Base-by-base conservation (phyloP, 2,888 invertebrate genomes). In the Azorinus chamasolen region DNA sequence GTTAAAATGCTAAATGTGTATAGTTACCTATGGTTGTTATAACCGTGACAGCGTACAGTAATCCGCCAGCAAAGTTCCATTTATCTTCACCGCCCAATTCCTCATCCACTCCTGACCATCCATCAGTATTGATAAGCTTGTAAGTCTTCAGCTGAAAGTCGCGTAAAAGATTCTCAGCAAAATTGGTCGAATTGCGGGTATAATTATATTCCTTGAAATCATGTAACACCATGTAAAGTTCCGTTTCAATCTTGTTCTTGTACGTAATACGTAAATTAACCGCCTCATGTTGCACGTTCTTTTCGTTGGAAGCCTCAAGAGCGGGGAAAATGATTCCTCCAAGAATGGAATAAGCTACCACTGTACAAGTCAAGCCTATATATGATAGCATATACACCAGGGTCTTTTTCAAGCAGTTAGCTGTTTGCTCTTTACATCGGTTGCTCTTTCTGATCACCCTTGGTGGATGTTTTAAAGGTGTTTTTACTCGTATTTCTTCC, bases 331-430 rank as follows among this genome's bases (percentile, higher is more conserved):
- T 96, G 93, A 97, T 96, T 41, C 98, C 97, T 59, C 98, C 97
- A 82, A 96, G 96, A 68, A 97, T 96, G 58, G 96, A 96, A 92
- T 97, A 97, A 25, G 96, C 96, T 39, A 98, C 96, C 71, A 99
- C 98, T 61, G 98, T 95, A 75, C 97, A 96, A 83, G 98, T 97
- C 86, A 99, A 96, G 59, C 98, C 99, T 46, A 99, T 96, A 94
- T 98, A 98, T 93, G 98, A 98, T 94, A 98, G 97, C 94, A 98
- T 95, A 94, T 98, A 99, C 45, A 98, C 97, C 78, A 97, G 95
- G 91, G 97, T 96, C 87, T 95, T 89, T 70, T 92, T 91, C 10
- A 77, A 46, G 37, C 81, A 83, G 32, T 37, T 72, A 16, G 55
- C 69, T 4, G 78, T 72, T 50, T 78, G 72, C n/a, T 58, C 59